phyloP scores from a whole-genome alignment of 1,140 invertebrate species.

The Kradibia gibbosae region DNA sequence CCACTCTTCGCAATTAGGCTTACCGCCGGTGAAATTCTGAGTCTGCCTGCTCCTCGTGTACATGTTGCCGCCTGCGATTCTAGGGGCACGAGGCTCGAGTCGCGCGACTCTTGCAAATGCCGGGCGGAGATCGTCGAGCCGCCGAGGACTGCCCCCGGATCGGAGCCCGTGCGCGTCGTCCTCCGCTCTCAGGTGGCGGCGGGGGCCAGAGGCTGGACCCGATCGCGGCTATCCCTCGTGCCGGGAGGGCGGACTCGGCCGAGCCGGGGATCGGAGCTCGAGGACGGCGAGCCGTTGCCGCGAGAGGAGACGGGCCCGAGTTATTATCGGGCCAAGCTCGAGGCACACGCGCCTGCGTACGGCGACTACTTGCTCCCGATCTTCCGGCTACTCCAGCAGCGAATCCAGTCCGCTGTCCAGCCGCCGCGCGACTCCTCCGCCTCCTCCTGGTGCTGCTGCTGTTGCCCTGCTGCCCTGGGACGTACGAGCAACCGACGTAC shows the following conservation, averaged over 20 bases:
- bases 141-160: not conserved
- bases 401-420: not conserved
- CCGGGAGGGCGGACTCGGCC: too few species aligned
- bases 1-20: too few species aligned
- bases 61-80: conserved; percentile 37
- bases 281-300: too few species aligned
- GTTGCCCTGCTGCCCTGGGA: not conserved
- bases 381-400: too few species aligned
- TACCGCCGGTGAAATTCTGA: conserved; percentile 60
- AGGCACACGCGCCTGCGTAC: too few species aligned
- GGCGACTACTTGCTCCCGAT: too few species aligned
- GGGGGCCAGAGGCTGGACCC: not conserved
- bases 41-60: conserved; percentile 61
- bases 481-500: not conserved
- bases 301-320: too few species aligned
- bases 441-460: not conserved
- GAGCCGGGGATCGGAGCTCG: too few species aligned
- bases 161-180: not conserved
- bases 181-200: not conserved
- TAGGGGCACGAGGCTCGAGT: too few species aligned
- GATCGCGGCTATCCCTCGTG: too few species aligned
- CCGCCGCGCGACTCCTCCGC: too few species aligned
- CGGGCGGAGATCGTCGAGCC: not conserved
- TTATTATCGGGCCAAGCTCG: too few species aligned
- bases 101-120: not conserved